These are phyloP conservation scores for Drosophila lacicola DNA, from an alignment of 2,888 invertebrate genomes.

Conservation along the genomic window DNA sequence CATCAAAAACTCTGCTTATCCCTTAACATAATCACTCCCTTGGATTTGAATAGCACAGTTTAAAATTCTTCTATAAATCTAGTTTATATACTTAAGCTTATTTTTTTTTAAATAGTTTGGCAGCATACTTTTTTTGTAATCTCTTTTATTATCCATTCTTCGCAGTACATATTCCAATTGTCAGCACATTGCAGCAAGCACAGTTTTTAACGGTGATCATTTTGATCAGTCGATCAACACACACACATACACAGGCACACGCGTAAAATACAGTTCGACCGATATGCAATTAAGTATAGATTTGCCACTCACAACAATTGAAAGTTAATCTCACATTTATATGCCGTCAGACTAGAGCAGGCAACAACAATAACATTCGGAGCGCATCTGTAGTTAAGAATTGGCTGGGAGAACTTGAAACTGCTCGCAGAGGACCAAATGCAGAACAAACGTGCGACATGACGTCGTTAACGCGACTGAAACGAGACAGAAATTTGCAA, in stretches of 20 bases:
- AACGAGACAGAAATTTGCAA: slow-evolving; percentile 77
- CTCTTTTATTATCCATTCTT: slow-evolving; percentile 1
- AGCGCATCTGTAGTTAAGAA: slow-evolving; percentile 34
- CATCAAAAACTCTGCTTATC: neutral
- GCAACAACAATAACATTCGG: slow-evolving; percentile 28
- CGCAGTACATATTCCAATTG: slow-evolving; percentile 8
- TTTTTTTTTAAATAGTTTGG: neutral
- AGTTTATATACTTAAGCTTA: no score
- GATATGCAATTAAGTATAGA: slow-evolving; percentile 14
- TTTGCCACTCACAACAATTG: slow-evolving; percentile 28
- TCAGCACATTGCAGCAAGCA: neutral
- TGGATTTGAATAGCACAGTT: slow-evolving; percentile 1
- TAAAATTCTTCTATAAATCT: no score
- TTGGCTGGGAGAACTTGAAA: slow-evolving; percentile 28
- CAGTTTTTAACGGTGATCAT: slow-evolving; percentile 13
- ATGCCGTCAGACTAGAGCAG: slow-evolving; percentile 20
- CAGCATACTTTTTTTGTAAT: slow-evolving; percentile 4
- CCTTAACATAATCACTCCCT: neutral
- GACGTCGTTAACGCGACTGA: slow-evolving; percentile 83
- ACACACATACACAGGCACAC: slow-evolving; percentile 1
- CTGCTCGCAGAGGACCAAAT: slow-evolving; percentile 34
- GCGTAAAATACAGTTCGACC: slow-evolving; percentile 12
- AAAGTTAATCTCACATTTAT: slow-evolving; percentile 37
- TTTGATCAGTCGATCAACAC: neutral
- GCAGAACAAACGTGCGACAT: slow-evolving; percentile 80